Evolutionary conservation across 2,113 vertebrate species (phyloP).

Genomic region (Gavia stellata): DNA sequence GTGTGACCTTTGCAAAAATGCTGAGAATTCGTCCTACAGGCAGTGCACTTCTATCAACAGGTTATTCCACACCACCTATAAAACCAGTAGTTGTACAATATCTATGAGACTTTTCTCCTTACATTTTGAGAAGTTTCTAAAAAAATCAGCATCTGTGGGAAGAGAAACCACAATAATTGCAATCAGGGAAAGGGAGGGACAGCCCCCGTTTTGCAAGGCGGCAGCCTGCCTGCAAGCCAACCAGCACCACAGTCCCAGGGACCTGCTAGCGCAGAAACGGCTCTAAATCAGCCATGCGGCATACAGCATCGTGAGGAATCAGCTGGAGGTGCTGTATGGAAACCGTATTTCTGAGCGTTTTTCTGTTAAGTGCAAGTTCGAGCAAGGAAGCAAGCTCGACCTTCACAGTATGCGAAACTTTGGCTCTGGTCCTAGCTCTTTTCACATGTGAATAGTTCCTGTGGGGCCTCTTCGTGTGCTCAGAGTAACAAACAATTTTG

Average conservation of each 20-base stretch:
- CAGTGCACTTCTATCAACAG: neutral
- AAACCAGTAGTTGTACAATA: neutral
- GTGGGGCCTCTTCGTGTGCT: conserved; percentile 53
- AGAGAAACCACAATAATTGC: neutral
- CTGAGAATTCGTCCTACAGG: neutral
- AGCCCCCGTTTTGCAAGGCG: neutral
- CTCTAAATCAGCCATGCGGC: neutral
- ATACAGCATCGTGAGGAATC: neutral
- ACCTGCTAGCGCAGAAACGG: neutral
- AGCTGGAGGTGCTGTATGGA: neutral
- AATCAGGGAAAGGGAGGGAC: neutral
- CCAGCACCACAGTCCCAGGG: accelerated
- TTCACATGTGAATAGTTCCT: conserved; percentile 56
- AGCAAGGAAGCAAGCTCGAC: neutral
- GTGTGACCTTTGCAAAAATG: conserved; percentile 28
- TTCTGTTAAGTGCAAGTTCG: neutral
- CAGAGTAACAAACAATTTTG: conserved; percentile 53
- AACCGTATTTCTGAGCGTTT: neutral
- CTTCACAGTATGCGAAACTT: conserved; percentile 40
- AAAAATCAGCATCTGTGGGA: neutral
- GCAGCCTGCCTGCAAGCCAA: neutral
- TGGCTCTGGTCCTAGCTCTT: conserved; percentile 53
- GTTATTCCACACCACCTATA: neutral
- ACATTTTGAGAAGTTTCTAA: neutral
- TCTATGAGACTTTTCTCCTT: neutral